Conservation (phyloP, 2,888 invertebrate genomes). For the Pristionchus maxplancki region DNA sequence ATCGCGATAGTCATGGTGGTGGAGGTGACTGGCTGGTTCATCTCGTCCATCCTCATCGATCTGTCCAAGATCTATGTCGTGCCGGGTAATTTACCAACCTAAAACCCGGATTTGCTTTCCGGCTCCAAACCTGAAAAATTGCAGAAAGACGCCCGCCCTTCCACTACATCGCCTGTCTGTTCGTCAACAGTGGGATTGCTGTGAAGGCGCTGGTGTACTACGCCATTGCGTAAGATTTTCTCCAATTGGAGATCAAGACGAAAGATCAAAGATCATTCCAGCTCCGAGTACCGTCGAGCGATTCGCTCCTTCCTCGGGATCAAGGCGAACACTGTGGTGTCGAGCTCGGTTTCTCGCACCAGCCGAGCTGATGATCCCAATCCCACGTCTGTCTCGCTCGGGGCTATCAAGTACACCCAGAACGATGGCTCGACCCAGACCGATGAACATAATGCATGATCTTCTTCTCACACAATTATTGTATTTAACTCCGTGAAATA, state of each 20-base stretch:
- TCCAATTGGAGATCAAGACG: background rate
- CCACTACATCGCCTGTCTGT: slow-evolving; percentile 1
- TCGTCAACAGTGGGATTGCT: background rate
- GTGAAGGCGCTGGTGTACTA: background rate
- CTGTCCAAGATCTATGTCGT: background rate
- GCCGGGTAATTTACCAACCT: background rate
- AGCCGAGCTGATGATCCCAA: background rate
- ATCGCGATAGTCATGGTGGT: background rate
- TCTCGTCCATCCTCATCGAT: background rate
- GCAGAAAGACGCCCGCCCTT: background rate
- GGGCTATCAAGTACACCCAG: background rate
- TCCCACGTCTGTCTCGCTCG: background rate
- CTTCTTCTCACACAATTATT: too few species aligned
- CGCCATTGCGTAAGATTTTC: background rate
- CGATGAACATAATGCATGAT: too few species aligned
- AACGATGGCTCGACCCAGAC: background rate
- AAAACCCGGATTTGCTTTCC: background rate
- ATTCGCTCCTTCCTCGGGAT: background rate
- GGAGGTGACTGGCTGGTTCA: background rate
- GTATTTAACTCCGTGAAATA: too few species aligned
- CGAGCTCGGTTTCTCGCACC: background rate
- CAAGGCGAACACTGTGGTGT: background rate
- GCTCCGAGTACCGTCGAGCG: background rate
- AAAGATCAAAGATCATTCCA: background rate
- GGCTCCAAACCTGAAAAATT: too few species aligned